phyloP scores from a whole-genome alignment of 2,888 invertebrate genomes.

The Polyommatus iphigenia region DNA sequence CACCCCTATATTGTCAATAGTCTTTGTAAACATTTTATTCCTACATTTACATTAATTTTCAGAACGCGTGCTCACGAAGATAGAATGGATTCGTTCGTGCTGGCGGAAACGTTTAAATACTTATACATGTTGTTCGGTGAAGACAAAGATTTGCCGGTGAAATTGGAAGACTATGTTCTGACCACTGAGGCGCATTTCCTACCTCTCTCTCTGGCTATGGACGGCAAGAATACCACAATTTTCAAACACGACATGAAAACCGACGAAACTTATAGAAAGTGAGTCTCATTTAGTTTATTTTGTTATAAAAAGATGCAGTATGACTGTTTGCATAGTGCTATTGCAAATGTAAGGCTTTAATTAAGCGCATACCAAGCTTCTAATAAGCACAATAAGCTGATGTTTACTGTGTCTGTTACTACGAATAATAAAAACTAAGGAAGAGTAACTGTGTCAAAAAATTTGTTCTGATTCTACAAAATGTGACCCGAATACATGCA shows the following conservation, averaged over 20 bases:
- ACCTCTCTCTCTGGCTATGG: conserved; percentile 89
- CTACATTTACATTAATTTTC: too few species aligned
- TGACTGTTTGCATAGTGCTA: too few species aligned
- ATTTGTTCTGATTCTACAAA: too few species aligned
- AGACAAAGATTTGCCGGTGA: conserved; percentile 88
- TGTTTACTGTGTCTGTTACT: too few species aligned
- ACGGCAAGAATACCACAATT: conserved; percentile 75
- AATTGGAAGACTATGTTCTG: conserved; percentile 92
- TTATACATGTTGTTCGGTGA: conserved; percentile 95
- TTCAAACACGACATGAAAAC: conserved; percentile 73
- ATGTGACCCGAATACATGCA: too few species aligned
- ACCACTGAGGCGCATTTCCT: conserved; percentile 98
- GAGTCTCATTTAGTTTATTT: conserved; percentile 43
- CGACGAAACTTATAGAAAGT: conserved; percentile 69
- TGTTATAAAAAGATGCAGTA: not conserved
- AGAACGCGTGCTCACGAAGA: conserved; percentile 93
- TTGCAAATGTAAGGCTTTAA: too few species aligned
- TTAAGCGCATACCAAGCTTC: too few species aligned
- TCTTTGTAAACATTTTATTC: too few species aligned
- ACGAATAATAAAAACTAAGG: too few species aligned
- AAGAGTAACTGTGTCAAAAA: too few species aligned
- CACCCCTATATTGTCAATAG: too few species aligned
- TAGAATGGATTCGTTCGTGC: conserved; percentile 98
- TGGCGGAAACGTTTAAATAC: conserved; percentile 99
- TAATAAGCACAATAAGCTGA: too few species aligned